These are phyloP conservation scores for Callosobruchus maculatus DNA, from an alignment of 2,888 invertebrate genomes.

Conservation along the genomic window DNA sequence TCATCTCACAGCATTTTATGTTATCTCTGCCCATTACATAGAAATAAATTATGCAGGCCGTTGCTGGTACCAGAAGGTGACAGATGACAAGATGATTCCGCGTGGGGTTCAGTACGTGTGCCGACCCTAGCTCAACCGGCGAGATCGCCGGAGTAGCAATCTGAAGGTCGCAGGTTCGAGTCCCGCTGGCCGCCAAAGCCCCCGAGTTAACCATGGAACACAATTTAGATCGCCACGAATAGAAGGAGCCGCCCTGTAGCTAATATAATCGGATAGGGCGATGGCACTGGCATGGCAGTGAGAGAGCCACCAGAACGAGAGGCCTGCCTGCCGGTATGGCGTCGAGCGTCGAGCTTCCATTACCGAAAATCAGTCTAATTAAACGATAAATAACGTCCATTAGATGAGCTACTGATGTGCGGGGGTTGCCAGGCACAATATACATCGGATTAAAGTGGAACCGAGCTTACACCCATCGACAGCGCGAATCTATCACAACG, in stretches of 20 bases:
- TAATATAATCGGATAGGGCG: background rate
- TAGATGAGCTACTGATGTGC: background rate
- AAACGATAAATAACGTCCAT: constrained; percentile 10
- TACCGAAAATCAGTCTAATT: constrained; percentile 10
- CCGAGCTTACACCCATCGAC: background rate
- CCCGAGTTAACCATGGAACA: too few species aligned
- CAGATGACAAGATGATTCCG: too few species aligned
- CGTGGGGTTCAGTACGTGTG: too few species aligned
- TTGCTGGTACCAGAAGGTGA: too few species aligned
- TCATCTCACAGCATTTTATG: too few species aligned
- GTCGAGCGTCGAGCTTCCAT: background rate
- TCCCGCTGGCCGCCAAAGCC: too few species aligned
- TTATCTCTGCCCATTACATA: too few species aligned
- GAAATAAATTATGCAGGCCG: too few species aligned
- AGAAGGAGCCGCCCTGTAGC: background rate
- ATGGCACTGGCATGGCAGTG: background rate
- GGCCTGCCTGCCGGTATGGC: background rate
- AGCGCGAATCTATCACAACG: background rate
- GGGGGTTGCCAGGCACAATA: background rate
- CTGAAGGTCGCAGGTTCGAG: too few species aligned
- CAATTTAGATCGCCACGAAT: background rate
- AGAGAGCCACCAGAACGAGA: background rate
- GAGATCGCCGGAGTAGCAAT: too few species aligned
- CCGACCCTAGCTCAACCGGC: too few species aligned
- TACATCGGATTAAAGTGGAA: background rate